These are phyloP conservation scores for Nothobranchius kuhntae DNA, from an alignment of 2,113 vertebrate species.

Conservation along the genomic window DNA sequence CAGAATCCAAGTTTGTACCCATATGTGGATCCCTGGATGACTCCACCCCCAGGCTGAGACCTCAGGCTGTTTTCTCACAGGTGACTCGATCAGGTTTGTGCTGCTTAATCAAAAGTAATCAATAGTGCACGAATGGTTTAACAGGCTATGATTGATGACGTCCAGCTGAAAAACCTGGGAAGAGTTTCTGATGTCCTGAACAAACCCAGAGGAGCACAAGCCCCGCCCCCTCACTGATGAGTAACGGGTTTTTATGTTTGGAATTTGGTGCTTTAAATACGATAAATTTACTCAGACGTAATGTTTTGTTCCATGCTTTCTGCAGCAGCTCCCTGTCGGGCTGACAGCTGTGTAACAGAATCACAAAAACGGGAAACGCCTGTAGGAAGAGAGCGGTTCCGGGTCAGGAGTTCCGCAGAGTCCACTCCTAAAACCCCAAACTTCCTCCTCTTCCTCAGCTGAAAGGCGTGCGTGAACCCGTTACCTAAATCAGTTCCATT, in stretches of 20 bases:
- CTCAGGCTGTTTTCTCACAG: conserved; percentile 20
- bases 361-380: conserved; percentile 76
- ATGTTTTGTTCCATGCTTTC: too few species aligned
- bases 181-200: conserved; percentile 43
- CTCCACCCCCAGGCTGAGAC: conserved; percentile 55
- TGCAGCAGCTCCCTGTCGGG: conserved; percentile 66
- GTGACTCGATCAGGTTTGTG: conserved; percentile 32
- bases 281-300: too few species aligned
- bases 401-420: conserved; percentile 78
- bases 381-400: conserved; percentile 79
- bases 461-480: background rate
- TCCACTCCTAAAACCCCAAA: conserved; percentile 35
- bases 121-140: background rate
- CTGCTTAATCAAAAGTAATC: background rate
- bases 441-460: background rate
- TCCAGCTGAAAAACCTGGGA: conserved; percentile 56
- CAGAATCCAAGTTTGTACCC: conserved; percentile 28
- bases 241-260: conserved; percentile 61
- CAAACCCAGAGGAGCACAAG: conserved; percentile 52
- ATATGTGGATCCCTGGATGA: conserved; percentile 32
- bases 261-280: background rate
- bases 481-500: too few species aligned
- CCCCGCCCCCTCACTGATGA: conserved; percentile 53
- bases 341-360: conserved; percentile 69
- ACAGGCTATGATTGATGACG: conserved; percentile 50